Conservation (phyloP, 64 coral and sea anemone genomes). For the Catalaphyllia jardinei region DNA sequence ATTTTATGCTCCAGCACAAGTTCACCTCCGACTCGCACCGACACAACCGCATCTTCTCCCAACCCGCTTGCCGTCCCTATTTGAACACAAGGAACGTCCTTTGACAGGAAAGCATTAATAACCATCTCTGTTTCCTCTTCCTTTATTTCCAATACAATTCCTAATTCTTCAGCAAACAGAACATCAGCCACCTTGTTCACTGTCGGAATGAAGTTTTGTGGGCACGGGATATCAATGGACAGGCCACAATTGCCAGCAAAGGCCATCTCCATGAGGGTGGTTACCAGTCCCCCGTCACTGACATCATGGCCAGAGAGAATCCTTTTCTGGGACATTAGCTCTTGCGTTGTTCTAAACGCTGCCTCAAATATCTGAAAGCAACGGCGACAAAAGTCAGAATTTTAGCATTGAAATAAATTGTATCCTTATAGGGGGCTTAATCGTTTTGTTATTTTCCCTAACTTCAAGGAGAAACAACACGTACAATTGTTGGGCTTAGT, state of each 20-base stretch:
- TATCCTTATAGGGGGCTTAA: no score
- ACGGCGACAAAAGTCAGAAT: neutral
- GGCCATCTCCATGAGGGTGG: slow-evolving; percentile 93
- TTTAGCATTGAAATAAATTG: no score
- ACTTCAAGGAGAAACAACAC: no score
- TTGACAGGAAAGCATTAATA: slow-evolving; percentile 41
- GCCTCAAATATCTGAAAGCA: slow-evolving; percentile 65
- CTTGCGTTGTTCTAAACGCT: slow-evolving; percentile 80
- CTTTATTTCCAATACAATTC: slow-evolving; percentile 83
- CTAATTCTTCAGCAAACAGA: slow-evolving; percentile 93
- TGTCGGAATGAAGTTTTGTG: slow-evolving; percentile 3
- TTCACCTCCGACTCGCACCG: slow-evolving; percentile 58
- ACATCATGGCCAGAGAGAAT: slow-evolving; percentile 92
- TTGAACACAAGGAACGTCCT: slow-evolving; percentile 50
- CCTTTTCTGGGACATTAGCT: slow-evolving; percentile 55
- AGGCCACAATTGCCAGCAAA: slow-evolving; percentile 98
- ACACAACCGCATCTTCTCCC: slow-evolving; percentile 64
- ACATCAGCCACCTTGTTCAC: slow-evolving; percentile 57
- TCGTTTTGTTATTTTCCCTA: no score
- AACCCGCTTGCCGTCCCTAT: slow-evolving; percentile 71
- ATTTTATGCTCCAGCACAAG: slow-evolving; percentile 88
- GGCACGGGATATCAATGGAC: slow-evolving; percentile 43
- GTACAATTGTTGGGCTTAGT: no score
- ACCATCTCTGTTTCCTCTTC: slow-evolving; percentile 66
- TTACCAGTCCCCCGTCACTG: slow-evolving; percentile 91